Conservation (phyloP, 2,797 vertebrate genomes). For the Pantherophis vulpinus region DNA sequence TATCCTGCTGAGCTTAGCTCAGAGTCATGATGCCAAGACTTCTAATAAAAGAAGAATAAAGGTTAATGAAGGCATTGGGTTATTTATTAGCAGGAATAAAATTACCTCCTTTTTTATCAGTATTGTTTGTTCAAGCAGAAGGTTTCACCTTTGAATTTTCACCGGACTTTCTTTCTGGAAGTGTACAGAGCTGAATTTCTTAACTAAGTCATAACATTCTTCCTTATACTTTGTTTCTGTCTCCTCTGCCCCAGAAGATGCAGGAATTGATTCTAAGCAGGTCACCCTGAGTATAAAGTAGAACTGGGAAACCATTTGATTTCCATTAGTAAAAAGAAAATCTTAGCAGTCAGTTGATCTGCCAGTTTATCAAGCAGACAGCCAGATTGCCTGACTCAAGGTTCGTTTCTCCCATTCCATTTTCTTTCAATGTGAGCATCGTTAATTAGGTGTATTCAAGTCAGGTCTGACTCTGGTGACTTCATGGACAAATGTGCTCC, state of each 20-base stretch:
- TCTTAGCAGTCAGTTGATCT: neutral
- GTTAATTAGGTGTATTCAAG: neutral
- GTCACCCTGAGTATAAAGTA: slow-evolving; percentile 6
- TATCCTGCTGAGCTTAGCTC: slow-evolving; percentile 71
- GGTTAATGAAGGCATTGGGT: slow-evolving; percentile 79
- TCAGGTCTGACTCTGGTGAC: neutral
- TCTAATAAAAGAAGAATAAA: slow-evolving; percentile 76
- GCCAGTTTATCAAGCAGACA: neutral
- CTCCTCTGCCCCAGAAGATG: neutral
- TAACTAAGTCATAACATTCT: slow-evolving; percentile 22
- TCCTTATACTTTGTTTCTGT: slow-evolving; percentile 28
- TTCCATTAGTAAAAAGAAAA: neutral
- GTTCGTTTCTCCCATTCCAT: neutral
- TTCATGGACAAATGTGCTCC: neutral
- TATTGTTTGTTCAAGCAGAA: slow-evolving; percentile 57
- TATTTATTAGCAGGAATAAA: slow-evolving; percentile 66
- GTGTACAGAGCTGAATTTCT: slow-evolving; percentile 38
- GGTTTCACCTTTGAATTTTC: slow-evolving; percentile 62
- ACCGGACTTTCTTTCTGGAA: slow-evolving; percentile 37
- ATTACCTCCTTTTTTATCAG: slow-evolving; percentile 50
- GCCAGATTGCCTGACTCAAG: neutral
- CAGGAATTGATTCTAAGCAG: neutral
- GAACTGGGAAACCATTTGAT: neutral
- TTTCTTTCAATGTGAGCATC: neutral
- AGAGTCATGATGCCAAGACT: slow-evolving; percentile 58